Conservation (phyloP, 2,888 invertebrate species). For the Apamea epomidion region DNA sequence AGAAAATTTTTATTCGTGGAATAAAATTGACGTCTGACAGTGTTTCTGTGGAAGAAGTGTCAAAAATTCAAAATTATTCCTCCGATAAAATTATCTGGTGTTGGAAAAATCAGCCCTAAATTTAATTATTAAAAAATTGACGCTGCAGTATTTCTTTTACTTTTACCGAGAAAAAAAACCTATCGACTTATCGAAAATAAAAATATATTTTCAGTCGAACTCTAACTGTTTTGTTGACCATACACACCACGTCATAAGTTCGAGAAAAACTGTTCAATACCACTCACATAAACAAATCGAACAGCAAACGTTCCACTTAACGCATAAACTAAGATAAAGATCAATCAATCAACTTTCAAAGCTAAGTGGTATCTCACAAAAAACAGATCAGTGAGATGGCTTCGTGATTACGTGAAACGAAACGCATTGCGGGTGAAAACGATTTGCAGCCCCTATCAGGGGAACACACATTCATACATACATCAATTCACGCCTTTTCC, state of each 20-base stretch:
- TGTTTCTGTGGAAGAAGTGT: too few species aligned
- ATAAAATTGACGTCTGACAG: too few species aligned
- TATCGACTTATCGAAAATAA: background rate
- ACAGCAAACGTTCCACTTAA: constrained; percentile 34
- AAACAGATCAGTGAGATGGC: constrained; percentile 46
- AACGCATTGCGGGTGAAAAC: constrained; percentile 43
- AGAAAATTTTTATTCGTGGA: too few species aligned
- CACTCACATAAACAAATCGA: constrained; percentile 16
- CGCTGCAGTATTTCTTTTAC: too few species aligned
- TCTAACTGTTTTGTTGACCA: background rate
- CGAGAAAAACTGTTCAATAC: background rate
- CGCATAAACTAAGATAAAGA: constrained; percentile 27
- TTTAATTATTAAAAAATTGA: too few species aligned
- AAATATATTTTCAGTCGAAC: background rate
- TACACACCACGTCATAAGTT: background rate
- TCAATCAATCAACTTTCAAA: constrained; percentile 58
- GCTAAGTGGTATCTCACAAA: constrained; percentile 63
- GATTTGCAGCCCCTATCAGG: constrained; percentile 20
- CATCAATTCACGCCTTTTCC: background rate
- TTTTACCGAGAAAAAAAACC: too few species aligned
- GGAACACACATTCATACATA: background rate
- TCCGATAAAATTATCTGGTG: too few species aligned
- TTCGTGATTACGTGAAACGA: constrained; percentile 31
- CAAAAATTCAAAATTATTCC: too few species aligned
- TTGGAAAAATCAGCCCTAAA: too few species aligned